Base-by-base conservation (phyloP, 2,888 invertebrate species). In the Drosophila picticornis region DNA sequence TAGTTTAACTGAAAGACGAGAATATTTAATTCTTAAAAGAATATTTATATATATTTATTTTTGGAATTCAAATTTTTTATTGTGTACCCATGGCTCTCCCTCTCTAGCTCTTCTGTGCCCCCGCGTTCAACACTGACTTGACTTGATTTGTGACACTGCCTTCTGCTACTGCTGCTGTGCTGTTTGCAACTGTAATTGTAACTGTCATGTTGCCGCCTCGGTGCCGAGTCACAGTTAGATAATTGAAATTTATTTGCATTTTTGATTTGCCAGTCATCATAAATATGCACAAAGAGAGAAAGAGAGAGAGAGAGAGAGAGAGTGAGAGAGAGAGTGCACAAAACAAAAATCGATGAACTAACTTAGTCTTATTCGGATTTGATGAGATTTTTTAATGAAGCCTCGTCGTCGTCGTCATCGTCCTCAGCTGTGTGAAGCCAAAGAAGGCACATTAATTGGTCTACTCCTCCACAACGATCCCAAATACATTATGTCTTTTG, bases 221-320 rank as follows among this genome's bases (percentile, higher is more conserved):
- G 69, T 79, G 87, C 75, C 84, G 72, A 60, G 71, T 78, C 71
- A 66, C 65, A 77, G 85, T 77, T 88, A 81, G 75, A 80, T 77
- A 90, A 90, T 88, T 88, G 88, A 88, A 90, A 88, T 88, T 90
- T 88, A 88, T 88, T 91, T 90, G 90, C 88, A 88, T 90, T 90
- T 90, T 88, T 90, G 91, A 88, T 90, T 88, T 81, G 84, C 67
- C 74, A 84, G 76, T 72, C 85, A 58, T 75, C 80, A 88, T 84
- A 88, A 88, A 85, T 86, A 86, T 86, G 86, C 88, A 88, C 71
- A 83, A 61, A 58, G 69, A 61, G 50, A 48, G 32, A 43, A 1
- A 3, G 29, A 34, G 13, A 3, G 29, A n/a, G n/a, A 58, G 71
- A 61, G 50, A 50, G 34, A 46, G 4, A 4, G 31, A 36, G 16